Evolutionary conservation across 2,113 vertebrate genomes (phyloP), one percentile per base, ranked within the genome.

Genomic region (Riparia riparia): DNA sequence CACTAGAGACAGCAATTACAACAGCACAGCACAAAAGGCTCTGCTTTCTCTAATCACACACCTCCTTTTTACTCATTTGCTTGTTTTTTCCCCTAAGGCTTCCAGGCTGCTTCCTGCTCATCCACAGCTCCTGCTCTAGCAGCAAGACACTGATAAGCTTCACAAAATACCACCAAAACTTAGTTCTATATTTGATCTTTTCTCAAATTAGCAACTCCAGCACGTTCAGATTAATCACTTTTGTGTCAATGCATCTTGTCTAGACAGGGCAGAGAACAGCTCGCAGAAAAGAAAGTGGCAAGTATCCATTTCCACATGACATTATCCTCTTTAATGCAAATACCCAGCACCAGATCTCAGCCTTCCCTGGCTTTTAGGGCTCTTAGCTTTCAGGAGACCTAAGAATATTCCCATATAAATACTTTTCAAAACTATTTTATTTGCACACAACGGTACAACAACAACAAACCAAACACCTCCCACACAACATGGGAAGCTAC

Each of bases 381-480:
- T 54, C 56, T 47, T 12, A 31, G 42, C 45, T 66, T 73, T 70
- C 68, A 58, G 45, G 17, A 85, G 44, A 60, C 32, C 29, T 77
- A 81, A 69, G 34, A 90, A 83, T 21, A 78, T 20, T 90, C 76
- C 56, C 17, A 18, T 19, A 18, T 60, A 95, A 96, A 60, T 58
- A 82, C 22, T 88, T 86, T 66, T 86, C 37, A 90, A 68, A 95
- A 84, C 31, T 34, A 29, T 79, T 97, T 97, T 96, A 96, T 96
- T 97, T 89, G 56, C 37, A 71, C 20, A 47, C 66, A 91, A 41
- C 19, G 6, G 56, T 49, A 50, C 57, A 71, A 45, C 51, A 68
- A 19, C 28, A 70, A n/a, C 6, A n/a, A 81, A 9, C 50, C 37
- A 34, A 79, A 73, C 25, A 49, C 39, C 37, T 83, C 82, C 71